Evolutionary conservation across 1,140 invertebrate species (phyloP).

Genomic region (Globodera rostochiensis): DNA sequence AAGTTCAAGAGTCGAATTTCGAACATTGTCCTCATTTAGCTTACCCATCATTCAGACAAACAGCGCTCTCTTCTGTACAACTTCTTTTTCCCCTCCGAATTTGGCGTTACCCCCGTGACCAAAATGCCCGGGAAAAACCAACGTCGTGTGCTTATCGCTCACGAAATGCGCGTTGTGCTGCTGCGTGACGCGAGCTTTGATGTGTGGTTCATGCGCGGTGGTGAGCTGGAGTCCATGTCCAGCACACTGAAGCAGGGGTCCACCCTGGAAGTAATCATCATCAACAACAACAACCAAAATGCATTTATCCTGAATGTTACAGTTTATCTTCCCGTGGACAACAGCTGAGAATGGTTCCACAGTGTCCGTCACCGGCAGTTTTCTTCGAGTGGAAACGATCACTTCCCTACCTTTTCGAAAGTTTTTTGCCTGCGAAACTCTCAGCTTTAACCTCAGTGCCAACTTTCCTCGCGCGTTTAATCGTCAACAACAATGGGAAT

Average conservation of each 20-base stretch:
- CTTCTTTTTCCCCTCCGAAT: constrained; percentile 93
- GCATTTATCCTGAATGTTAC: neutral
- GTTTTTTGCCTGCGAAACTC: constrained; percentile 68
- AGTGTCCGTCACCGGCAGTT: constrained; percentile 62
- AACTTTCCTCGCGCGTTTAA: constrained; percentile 68
- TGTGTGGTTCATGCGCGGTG: constrained; percentile 61
- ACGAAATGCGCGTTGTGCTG: constrained; percentile 52
- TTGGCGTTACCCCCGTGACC: constrained; percentile 64
- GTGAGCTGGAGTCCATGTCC: constrained; percentile 62
- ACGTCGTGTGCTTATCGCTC: constrained; percentile 49
- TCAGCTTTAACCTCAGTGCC: constrained; percentile 67
- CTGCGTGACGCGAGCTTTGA: constrained; percentile 59
- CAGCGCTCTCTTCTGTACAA: constrained; percentile 91
- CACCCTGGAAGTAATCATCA: constrained; percentile 47
- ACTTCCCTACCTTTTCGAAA: constrained; percentile 68
- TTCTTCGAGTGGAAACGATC: constrained; percentile 67
- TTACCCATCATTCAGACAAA: constrained; percentile 71
- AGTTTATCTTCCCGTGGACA: constrained; percentile 59
- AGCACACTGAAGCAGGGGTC: constrained; percentile 56
- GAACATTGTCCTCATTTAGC: neutral
- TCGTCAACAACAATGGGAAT: constrained; percentile 68
- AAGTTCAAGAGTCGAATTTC: too few species aligned
- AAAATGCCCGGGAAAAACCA: constrained; percentile 58
- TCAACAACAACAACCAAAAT: neutral
- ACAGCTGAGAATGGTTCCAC: constrained; percentile 58